These are phyloP conservation scores for Lepidocyrtinus sp. DNA, from an alignment of 2,888 invertebrate species.

Conservation along the genomic window DNA sequence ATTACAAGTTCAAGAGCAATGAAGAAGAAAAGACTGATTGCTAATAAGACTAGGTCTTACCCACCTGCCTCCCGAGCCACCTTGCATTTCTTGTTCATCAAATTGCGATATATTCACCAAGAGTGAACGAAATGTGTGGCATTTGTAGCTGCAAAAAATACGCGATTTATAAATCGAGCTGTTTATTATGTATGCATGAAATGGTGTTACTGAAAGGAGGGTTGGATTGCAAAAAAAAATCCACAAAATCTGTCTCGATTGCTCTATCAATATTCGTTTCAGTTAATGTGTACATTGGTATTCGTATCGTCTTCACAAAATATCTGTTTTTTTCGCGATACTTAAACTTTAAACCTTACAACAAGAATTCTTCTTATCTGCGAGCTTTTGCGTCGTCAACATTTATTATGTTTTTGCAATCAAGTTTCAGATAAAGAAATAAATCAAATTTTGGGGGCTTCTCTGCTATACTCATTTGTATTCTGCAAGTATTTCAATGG, in stretches of 20 bases:
- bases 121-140: neutral
- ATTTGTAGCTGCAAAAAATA: neutral
- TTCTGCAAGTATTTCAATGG: neutral
- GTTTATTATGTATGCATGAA: neutral
- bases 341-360: no score
- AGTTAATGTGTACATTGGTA: no score
- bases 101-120: conserved; percentile 37
- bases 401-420: neutral
- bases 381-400: no score
- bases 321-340: no score
- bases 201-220: neutral
- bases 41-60: conserved; percentile 31
- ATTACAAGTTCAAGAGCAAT: conserved; percentile 52
- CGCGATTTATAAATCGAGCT: conserved; percentile 5
- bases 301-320: no score
- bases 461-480: neutral
- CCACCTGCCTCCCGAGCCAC: conserved; percentile 39
- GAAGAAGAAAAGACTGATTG: conserved; percentile 33
- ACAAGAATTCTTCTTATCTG: no score
- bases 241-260: neutral
- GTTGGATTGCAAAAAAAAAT: conserved; percentile 5
- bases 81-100: conserved; percentile 38
- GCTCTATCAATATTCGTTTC: no score
- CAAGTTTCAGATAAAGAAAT: conserved; percentile 35
- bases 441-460: conserved; percentile 35